These are phyloP conservation scores for Tragelaphus buxtoni DNA, from an alignment of 2,113 vertebrate species.

Conservation along the genomic window DNA sequence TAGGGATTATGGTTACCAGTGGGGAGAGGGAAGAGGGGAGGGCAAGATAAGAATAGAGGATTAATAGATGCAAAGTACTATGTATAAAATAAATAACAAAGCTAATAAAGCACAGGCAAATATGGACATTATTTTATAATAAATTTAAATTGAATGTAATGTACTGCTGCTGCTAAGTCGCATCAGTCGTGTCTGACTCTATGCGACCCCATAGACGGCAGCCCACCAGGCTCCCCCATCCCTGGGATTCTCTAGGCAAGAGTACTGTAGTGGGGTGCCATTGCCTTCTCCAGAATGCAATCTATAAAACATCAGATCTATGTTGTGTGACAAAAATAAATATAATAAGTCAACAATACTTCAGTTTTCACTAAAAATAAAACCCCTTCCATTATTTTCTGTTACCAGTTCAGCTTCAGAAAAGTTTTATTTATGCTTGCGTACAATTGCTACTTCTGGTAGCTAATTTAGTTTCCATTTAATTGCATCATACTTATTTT, in stretches of 20 bases:
- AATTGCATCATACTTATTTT: constrained; percentile 83
- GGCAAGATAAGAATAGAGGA: not conserved
- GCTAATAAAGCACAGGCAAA: not conserved
- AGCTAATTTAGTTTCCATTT: constrained; percentile 84
- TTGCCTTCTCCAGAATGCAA: not conserved
- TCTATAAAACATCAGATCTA: not conserved
- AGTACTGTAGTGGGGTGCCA: too few relatives aligned
- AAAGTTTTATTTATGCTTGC: constrained; percentile 75
- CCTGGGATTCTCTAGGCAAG: too few relatives aligned
- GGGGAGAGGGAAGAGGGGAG: not conserved
- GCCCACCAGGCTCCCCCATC: too few relatives aligned
- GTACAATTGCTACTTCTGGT: constrained; percentile 82
- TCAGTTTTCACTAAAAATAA: not conserved
- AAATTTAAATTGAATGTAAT: not conserved
- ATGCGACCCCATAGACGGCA: too few relatives aligned
- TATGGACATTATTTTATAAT: not conserved
- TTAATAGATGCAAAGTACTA: not conserved
- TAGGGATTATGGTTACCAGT: not conserved
- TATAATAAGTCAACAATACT: not conserved
- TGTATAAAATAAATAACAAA: not conserved
- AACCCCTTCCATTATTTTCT: not conserved
- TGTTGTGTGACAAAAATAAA: not conserved
- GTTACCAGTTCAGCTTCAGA: not conserved
- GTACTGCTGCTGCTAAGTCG: not conserved
- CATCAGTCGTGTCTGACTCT: too few relatives aligned